Base-by-base conservation (phyloP, 2,888 invertebrate species). In the Platerodrilus igneus region DNA sequence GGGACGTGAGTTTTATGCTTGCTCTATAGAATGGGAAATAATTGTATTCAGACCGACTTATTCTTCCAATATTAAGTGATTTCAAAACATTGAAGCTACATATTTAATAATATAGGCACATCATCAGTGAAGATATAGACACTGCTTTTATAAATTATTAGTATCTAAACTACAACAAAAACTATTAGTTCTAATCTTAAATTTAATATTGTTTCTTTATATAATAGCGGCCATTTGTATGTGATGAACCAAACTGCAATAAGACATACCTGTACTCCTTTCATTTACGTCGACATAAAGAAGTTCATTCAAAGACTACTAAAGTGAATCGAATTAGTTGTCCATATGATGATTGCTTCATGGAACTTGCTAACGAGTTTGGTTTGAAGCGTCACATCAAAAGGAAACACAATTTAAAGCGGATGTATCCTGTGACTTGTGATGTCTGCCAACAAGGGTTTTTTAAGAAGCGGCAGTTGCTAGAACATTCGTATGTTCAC, bases 201-300 rank as follows among this genome's bases (percentile, higher is more conserved):
- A 5, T n/a, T 25, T 4, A 5, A 9, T 8, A 28, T 2, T 32
- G 7, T 23, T 4, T 35, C 45, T 51, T 39, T 34, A n/a, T n/a
- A n/a, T n/a, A n/a, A n/a, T n/a, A 56, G 51, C 53, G 53, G 11
- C 56, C 59, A 3, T 62, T 53, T 46, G 31, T 39, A 21, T 62
- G 61, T 34, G 45, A 51, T 21, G 37, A 40, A 30, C 39, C 44
- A 10, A 48, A 43, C 23, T 62, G 61, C 41, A 43, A 34, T 6
- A 60, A 59, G 45, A 42, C 53, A 8, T 62, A 57, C 27, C 51
- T 57, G 6, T 57, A 55, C 30, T 47, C 52, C 3, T 51, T 55
- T 11, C 60, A 62, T 47, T 50, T 62, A 14, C 53, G 48, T 31
- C 43, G 61, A 21, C 61, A 62, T 34, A 54, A 52, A 47, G 38